Conservation (phyloP, 1,140 invertebrate species). For the Pygmarrhopalites habei region DNA sequence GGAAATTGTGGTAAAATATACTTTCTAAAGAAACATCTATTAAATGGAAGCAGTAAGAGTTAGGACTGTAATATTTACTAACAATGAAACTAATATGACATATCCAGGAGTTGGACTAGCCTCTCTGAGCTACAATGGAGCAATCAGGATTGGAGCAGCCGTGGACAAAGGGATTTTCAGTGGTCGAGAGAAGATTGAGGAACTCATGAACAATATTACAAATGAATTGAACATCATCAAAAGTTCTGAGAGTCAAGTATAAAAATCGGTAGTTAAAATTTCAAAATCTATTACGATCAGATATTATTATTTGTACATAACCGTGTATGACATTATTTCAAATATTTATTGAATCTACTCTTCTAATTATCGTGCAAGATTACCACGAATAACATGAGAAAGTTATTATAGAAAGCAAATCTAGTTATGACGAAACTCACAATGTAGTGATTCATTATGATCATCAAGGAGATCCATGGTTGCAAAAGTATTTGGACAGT, state of each 20-base stretch:
- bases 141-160: conserved; percentile 23
- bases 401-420: too few species aligned
- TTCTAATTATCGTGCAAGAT: too few species aligned
- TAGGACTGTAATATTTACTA: background rate
- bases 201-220: conserved; percentile 23
- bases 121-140: conserved; percentile 24
- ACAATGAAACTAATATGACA: too few species aligned
- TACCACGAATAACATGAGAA: too few species aligned
- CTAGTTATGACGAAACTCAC: too few species aligned
- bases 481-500: too few species aligned
- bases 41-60: background rate
- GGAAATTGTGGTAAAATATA: conserved; percentile 1
- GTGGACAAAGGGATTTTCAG: conserved; percentile 20
- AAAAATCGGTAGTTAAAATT: background rate
- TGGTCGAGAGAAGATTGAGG: conserved; percentile 12
- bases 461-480: too few species aligned
- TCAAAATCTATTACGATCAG: too few species aligned
- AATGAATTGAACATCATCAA: conserved; percentile 17
- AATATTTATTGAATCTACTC: too few species aligned
- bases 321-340: too few species aligned
- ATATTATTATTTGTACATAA: too few species aligned
- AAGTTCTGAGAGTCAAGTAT: background rate
- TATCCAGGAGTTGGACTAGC: conserved; percentile 21
- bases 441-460: too few species aligned
- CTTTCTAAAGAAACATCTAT: background rate